Evolutionary conservation across 1,140 invertebrate genomes (phyloP), one percentile per base, ranked within the genome.

Genomic region (Lanistes nyassanus): DNA sequence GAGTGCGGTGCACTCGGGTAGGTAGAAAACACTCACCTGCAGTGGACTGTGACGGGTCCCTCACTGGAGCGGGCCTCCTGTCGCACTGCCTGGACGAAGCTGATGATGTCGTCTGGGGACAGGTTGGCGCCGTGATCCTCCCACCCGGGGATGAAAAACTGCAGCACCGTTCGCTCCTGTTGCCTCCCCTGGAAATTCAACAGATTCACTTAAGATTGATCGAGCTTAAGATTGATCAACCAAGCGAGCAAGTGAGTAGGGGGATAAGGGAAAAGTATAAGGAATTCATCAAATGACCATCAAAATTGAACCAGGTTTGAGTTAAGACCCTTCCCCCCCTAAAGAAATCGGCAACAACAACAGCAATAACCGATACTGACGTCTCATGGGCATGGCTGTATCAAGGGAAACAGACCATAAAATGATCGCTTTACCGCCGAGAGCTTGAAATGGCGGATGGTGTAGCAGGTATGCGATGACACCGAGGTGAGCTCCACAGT

Each of bases 71-170:
- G 79, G 26, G 76, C 76, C 55, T 82, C 78, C 51, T 77, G 58
- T 36, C 82, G 42, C 3, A 82, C 78, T 31, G 75, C 56, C 56
- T 64, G 39, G 26, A 77, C 67, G 74, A 83, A 83, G 11, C 80
- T 76, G 21, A 83, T 68, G 21, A 83, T 76, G 42, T 81, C 76
- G 34, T 77, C 76, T 37, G 69, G 47, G 3, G 69, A 71, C 23
- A 83, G 75, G 65, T 82, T 81, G 60, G 82, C 82, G 67, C 75
- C 74, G 76, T 79, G 82, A 67, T 83, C 82, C 62, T 75, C 65
- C 75, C 80, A 83, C 47, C 77, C 79, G 51, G 79, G 76, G 62
- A 80, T 75, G 77, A 82, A 80, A 68, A 80, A 83, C 55, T 83
- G 82, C 23, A 66, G 76, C 47, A 83, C 78, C 29, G 69, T 74